These are phyloP conservation scores for Acholoe squamosa DNA, from an alignment of 2,888 invertebrate species.

Conservation along the genomic window DNA sequence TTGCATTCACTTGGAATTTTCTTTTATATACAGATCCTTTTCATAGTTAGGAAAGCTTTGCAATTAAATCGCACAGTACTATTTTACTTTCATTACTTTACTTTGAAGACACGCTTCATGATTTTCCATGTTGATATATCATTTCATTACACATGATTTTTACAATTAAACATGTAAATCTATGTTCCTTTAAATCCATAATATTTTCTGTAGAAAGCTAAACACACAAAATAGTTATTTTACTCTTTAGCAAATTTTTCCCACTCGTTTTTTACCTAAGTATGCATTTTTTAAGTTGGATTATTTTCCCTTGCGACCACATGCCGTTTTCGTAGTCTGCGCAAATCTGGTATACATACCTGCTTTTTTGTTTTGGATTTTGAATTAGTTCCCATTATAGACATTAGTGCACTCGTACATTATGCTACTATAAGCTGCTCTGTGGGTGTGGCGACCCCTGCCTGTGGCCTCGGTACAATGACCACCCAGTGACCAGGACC, in stretches of 20 bases:
- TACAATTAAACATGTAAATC: too few relatives aligned
- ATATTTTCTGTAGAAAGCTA: neutral
- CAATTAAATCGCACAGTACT: conserved; percentile 26
- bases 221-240: neutral
- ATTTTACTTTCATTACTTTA: neutral
- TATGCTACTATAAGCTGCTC: neutral
- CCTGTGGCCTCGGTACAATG: conserved; percentile 23
- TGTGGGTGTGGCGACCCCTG: neutral
- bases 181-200: neutral
- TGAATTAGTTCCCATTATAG: conserved; percentile 51
- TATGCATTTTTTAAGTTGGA: conserved; percentile 24
- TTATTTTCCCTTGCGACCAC: neutral
- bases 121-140: conserved; percentile 6
- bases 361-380: conserved; percentile 39
- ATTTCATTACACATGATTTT: neutral
- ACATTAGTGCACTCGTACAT: conserved; percentile 42
- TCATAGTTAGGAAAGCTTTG: conserved; percentile 35
- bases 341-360: conserved; percentile 34
- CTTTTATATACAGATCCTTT: neutral
- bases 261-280: neutral
- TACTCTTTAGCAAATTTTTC: neutral
- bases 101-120: conserved; percentile 2
- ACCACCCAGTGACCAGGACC: conserved; percentile 26
- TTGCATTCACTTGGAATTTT: neutral
- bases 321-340: conserved; percentile 37